Evolutionary conservation across 2,888 invertebrate genomes (phyloP).

Genomic region (Smittia sp.): DNA sequence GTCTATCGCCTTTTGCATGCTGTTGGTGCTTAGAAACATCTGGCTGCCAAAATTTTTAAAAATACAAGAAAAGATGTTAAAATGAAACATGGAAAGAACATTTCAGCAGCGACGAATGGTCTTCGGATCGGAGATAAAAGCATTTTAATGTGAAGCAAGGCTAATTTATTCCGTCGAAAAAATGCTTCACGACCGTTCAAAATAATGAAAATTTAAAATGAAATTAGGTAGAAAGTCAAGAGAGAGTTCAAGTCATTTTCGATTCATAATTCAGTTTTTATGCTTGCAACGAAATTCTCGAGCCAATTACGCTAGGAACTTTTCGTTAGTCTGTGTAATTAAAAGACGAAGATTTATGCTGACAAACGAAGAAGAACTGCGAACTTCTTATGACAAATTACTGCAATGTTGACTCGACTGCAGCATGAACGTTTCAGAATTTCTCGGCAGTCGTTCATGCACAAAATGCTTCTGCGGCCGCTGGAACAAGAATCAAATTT

Average conservation of each 20-base stretch:
- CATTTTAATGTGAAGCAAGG: background rate
- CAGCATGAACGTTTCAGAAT: background rate
- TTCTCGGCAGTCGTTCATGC: background rate
- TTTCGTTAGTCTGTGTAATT: background rate
- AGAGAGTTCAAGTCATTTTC: background rate
- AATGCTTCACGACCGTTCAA: background rate
- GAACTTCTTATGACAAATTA: background rate
- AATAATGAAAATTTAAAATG: background rate
- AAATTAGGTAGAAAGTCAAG: conserved; percentile 5
- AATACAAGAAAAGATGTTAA: background rate
- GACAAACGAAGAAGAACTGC: background rate
- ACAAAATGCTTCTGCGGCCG: background rate
- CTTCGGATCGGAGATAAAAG: background rate
- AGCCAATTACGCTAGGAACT: background rate
- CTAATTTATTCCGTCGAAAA: background rate
- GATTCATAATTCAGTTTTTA: conserved; percentile 1
- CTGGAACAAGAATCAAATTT: background rate
- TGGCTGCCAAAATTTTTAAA: conserved; percentile 23
- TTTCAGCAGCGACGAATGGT: background rate
- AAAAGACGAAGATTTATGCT: background rate
- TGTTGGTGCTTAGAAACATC: conserved; percentile 33
- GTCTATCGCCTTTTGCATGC: background rate
- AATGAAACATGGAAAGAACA: background rate
- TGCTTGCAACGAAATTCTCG: background rate
- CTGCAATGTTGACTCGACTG: background rate